Evolutionary conservation across 2,113 vertebrate species (phyloP), one percentile per base, ranked within the genome.

Genomic region (Numenius arquata): DNA sequence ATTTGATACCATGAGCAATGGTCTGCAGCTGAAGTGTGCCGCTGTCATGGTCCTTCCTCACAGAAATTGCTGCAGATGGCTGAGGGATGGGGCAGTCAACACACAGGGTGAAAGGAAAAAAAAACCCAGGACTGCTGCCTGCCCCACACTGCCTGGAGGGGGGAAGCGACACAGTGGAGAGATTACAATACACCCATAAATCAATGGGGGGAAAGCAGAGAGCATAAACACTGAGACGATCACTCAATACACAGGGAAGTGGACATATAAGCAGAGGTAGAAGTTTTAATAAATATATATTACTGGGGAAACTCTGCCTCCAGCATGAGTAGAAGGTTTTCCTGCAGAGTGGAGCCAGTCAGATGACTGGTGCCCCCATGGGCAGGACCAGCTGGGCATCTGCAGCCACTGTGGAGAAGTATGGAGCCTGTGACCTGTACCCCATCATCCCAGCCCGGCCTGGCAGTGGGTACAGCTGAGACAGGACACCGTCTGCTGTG

Each of bases 131-230:
- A 36, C 27, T 68, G 40, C 56, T 75, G 76, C 72, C 70, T 52
- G 34, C 32, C 56, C 79, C 12, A 3, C 0, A 1, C 58, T 72
- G 67, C 53, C 88, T 3, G 1, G 45, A 79, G 65, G 1, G 0
- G 52, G 79, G 41, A 68, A 90, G 36, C 2, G 1, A 75, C 87
- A 78, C 75, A 81, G 52, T 19, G n/a, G 36, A 61, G 61, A 45
- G 53, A 74, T 59, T 21, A 74, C 63, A 95, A 67, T 74, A 48
- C 62, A 15, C 45, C 50, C 59, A 89, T 52, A 52, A 92, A 96
- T 94, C 94, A 85, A 2, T 11, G 34, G 0, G 1, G 61, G 81
- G 68, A 67, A 72, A 81, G 47, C 17, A 4, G 29, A 32, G 38
- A 85, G 23, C 12, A 22, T 74, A 87, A 92, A 74, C 87, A 85